Percentiles rank a stretch among this genome's conserved stretches.
Evolutionary conservation across 2,888 invertebrate genomes (phyloP).

Genomic region (Hemithea aestivaria): DNA sequence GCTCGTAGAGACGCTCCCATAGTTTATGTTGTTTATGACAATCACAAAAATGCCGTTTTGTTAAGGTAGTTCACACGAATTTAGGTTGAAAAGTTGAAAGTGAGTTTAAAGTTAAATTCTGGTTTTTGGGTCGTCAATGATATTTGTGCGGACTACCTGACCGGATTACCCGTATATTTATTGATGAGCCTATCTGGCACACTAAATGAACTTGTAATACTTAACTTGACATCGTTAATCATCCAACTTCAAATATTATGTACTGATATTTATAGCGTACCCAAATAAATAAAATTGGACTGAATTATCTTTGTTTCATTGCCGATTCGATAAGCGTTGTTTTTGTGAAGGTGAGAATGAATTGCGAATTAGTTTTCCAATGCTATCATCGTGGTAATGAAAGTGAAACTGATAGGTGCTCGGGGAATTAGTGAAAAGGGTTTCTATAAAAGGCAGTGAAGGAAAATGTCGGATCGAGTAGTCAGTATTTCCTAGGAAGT

Average conservation of each 20-base stretch:
- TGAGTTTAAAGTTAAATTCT: constrained; percentile 25
- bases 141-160: constrained; percentile 22
- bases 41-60: constrained; percentile 19
- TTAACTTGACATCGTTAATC: constrained; percentile 11
- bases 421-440: constrained; percentile 5
- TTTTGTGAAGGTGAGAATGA: constrained; percentile 17
- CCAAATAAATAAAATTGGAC: constrained; percentile 40
- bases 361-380: constrained; percentile 19
- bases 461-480: not conserved
- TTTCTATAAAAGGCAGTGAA: constrained; percentile 3
- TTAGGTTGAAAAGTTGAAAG: constrained; percentile 27
- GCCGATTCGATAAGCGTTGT: constrained; percentile 21
- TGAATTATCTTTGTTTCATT: constrained; percentile 39
- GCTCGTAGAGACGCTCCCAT: no score
- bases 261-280: constrained; percentile 35
- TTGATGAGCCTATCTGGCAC: constrained; percentile 15
- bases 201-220: constrained; percentile 17
- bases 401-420: constrained; percentile 21
- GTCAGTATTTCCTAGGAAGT: constrained; percentile 31
- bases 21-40: constrained; percentile 16
- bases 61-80: constrained; percentile 22
- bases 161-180: constrained; percentile 16
- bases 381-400: constrained; percentile 24
- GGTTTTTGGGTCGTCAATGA: constrained; percentile 26
- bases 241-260: constrained; percentile 8